phyloP scores from a whole-genome alignment of 2,113 vertebrate species.

The Sula dactylatra region DNA sequence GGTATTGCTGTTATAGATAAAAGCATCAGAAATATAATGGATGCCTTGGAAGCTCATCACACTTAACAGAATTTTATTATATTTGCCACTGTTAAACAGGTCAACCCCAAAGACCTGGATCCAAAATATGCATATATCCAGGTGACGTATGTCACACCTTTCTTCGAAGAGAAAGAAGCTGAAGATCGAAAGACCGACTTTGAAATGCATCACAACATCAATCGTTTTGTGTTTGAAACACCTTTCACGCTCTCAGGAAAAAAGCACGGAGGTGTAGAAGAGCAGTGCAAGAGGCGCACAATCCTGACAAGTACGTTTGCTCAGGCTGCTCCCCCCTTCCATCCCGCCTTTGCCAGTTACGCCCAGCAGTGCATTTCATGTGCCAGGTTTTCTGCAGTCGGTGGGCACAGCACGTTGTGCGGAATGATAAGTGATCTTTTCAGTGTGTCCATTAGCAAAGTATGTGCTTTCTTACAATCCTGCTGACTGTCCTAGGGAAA shows the following conservation, averaged over 20 bases:
- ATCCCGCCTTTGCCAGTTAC: accelerated
- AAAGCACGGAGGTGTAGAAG: slow-evolving; percentile 94
- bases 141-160: slow-evolving; percentile 93
- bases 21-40: not conserved
- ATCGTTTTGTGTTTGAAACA: slow-evolving; percentile 94
- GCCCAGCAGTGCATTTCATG: accelerated
- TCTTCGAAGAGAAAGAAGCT: slow-evolving; percentile 92
- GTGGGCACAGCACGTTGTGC: not conserved
- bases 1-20: not conserved
- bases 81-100: slow-evolving; percentile 68
- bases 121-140: slow-evolving; percentile 96
- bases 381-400: not conserved
- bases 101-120: slow-evolving; percentile 96
- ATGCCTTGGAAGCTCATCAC: not conserved
- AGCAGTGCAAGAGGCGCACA: slow-evolving; percentile 96
- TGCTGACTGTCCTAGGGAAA: not conserved
- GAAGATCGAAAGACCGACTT: slow-evolving; percentile 93
- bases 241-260: slow-evolving; percentile 94
- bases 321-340: not conserved
- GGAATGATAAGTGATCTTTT: not conserved
- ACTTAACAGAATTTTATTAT: not conserved
- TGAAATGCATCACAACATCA: slow-evolving; percentile 95
- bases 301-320: slow-evolving; percentile 87
- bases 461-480: not conserved
- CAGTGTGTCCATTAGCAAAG: not conserved